Base-by-base conservation (phyloP, 2,888 invertebrate species). In the Tenthredo scrophulariae region DNA sequence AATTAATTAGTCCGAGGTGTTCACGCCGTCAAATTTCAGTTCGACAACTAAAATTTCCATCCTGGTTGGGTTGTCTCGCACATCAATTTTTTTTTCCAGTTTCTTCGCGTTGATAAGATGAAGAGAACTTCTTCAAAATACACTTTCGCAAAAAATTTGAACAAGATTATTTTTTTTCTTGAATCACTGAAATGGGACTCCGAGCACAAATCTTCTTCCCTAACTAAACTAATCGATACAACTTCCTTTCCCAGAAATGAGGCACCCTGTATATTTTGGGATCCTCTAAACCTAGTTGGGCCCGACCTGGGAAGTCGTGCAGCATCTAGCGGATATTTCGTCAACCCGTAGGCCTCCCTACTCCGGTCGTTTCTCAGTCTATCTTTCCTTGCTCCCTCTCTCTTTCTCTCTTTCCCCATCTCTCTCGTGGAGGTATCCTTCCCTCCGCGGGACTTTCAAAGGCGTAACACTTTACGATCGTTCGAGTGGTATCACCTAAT, bases 381-480 rank as follows among this genome's bases (percentile, higher is more conserved):
- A 74, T 22, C 74, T 9, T 37, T n/a, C 15, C 5, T 77, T 33
- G 33, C 54, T 33, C 4, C 7, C n/a, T n/a, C n/a, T 77, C 10
- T 67, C 54, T 84, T 22, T 85, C 13, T 86, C 5, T 50, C 15
- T 26, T 26, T 54, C 6, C 37, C 54, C 22, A 9, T 10, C 10
- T 67, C 67, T 84, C 43, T 85, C 22, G 85, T 86, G 75, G 84
- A 58, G n/a, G 84, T 74, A 75, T 83, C 77, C 82, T 65, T 50
- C 74, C 43, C 2, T 83, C 86, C 80, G 85, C 86, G 86, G 84
- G 85, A 86, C 70, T 84, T 89, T 91, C 92, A 92, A 90, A 90
- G 92, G 92, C 92, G 91, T 92, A 92, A 74, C 91, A 92, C 90
- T 92, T 92, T 92, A 91, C 90, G 91, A 91, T 89, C 89, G 90